Evolutionary conservation across 2,113 vertebrate genomes (phyloP), one percentile per base, ranked within the genome.

Genomic region (Forbesichthys papilliferus): DNA sequence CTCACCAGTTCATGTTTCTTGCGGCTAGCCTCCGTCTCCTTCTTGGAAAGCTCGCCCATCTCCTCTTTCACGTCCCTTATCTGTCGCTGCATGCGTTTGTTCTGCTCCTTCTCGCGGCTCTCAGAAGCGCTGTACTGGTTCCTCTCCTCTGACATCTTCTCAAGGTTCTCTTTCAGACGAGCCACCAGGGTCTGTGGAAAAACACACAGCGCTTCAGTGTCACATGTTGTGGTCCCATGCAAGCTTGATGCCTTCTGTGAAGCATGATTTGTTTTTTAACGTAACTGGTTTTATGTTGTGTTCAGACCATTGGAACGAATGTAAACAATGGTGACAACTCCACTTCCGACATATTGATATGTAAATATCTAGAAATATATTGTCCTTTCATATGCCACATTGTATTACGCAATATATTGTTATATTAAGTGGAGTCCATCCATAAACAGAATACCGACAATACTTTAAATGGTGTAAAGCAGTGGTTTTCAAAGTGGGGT

Each of bases 1-100:
- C 82, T 93, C 87, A 99, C 98, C 95, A 98, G 86, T 72, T 99
- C 98, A 0, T 99, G 98, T 66, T 96, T 99, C 92, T 98, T 99
- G 82, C 96, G 96, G 85, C 95, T 98, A 2, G 97, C 96, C 84
- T 99, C 98, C 0, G 91, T 87, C 85, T 99, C 98, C 83, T 98
- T 99, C 86, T 97, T 97, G 86, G 94, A 93, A 61, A 99, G 89
- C 85, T 99, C 96, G 0, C 88, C 92, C 94, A 94, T 96, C 90
- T 99, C 98, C 84, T 99, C 98, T 81, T 98, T 98, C 76, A 95
- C 90, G 67, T 99, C 96, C 0, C 95, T 93, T 48, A 94, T 93
- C 92, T 98, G 98, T 47, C 98, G 87, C 88, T 98, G 97, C 66
- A 95, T 91, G 47, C 98, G 89, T 82, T 99, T 99, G 87, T 98